Base-by-base conservation (phyloP, 2,113 vertebrate genomes). In the Albula glossodonta region DNA sequence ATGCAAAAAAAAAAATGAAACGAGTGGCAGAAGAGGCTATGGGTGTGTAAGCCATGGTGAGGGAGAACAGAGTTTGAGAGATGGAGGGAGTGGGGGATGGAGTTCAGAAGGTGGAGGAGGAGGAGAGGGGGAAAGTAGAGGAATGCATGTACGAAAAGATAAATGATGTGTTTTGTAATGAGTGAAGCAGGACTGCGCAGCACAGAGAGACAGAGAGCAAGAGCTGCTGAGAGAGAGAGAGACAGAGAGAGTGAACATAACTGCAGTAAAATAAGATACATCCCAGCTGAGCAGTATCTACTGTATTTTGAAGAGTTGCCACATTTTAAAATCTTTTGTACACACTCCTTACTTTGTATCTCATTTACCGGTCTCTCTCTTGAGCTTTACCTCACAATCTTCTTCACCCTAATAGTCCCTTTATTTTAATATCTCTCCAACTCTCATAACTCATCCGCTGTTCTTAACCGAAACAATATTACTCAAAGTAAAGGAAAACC, bases 141-240 rank as follows among this genome's bases (percentile, higher is more conserved):
- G 88, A 89, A 85, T 87, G 87, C 80, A 41, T 57, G 52, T 25
- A 51, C 51, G 57, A 85, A 22, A 90, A 93, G 95, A 95, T 94
- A 93, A 93, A 96, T 91, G 93, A 92, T 94, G 95, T 93, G 93
- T 91, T 85, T 94, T 93, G 90, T 85, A 48, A 93, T 87, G 90
- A 86, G 82, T 87, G 87, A 87, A 87, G 84, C 88, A 91, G 90
- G 91, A 90, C 51, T 12, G 87, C 88, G 88, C 74, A 60, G 31
- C 31, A 41, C 31, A 41, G 31, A 41, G 88, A 89, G 91, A 88
- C 86, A 91, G 80, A 82, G 87, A 92, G 86, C 89, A 84, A 86
- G 56, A 66, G 9, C 53, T 25, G 4, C 5, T 9, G 78, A 48
- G 12, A 15, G 31, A 48, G 78, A 63, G 78, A 31, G 70, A 80